Base-by-base conservation (phyloP, 1,140 invertebrate species). In the Hycleus cichorii region DNA sequence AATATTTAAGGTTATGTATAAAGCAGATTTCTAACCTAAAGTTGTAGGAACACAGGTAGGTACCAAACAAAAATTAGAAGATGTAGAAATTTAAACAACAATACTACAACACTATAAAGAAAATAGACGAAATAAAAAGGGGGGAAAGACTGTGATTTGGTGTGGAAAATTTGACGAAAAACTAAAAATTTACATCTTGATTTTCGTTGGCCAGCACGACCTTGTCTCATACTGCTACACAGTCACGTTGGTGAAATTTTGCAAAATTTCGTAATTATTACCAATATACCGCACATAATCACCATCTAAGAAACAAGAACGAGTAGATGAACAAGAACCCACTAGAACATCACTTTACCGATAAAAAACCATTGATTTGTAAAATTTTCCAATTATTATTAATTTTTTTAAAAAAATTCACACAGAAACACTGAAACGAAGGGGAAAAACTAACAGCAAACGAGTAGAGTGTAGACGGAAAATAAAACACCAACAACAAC, bases 191-290 rank as follows among this genome's bases (percentile, higher is more conserved):
- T 77, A 78, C 76, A 78, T 76, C 75, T 76, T 70, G 76, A 74
- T 72, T 74, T 78, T 66, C 76, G 72, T 67, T 74, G 72, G 50
- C 73, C 74, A 65, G 72, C 76, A 54, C 76, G 76, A 70, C 76
- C 76, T 72, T 77, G 76, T 72, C 75, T 77, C 76, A 78, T 78
- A 64, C 70, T 74, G 69, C 62, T 7, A 7, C 64, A 71, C 64
- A 64, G 64, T 69, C 63, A 50, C 49, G 27, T 42, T 55, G 32
- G 51, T 26, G 51, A 53, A 53, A 46, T 53, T 45, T 45, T 53
- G 51, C 44, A 46, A 53, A 38, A 46, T 53, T 53, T 53, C 51
- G 51, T 45, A 24, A 53, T 53, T 53, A 46, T 53, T 25, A 32
- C 32, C 32, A 32, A 32, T 32, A 32, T 5, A 32, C 7, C 32